phyloP scores from a whole-genome alignment of 35 echinoderm and acorn worm species.

The Chiridota heheva region DNA sequence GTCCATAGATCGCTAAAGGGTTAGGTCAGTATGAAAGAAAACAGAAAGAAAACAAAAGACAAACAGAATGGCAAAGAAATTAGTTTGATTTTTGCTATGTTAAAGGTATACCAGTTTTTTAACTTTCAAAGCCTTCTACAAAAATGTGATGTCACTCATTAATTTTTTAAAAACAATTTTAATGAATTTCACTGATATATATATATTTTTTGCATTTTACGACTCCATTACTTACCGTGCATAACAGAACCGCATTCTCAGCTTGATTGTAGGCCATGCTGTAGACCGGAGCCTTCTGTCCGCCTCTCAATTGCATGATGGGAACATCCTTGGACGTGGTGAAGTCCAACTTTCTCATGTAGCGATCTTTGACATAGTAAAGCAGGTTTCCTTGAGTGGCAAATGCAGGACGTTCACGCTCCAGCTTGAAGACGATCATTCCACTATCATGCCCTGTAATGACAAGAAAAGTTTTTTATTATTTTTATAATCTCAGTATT shows the following conservation, averaged over 20 bases:
- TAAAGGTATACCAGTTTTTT: too few species aligned
- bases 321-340: slow-evolving; percentile 96
- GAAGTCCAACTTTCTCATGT: slow-evolving; percentile 93
- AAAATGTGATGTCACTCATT: too few species aligned
- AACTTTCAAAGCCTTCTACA: too few species aligned
- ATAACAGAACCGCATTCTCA: slow-evolving; percentile 91
- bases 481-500: background rate
- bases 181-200: too few species aligned
- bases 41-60: too few species aligned
- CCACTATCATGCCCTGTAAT: slow-evolving; percentile 91
- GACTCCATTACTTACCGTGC: slow-evolving; percentile 89
- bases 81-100: too few species aligned
- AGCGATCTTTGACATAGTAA: slow-evolving; percentile 98
- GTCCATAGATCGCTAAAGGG: too few species aligned
- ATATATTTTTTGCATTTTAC: too few species aligned
- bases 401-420: slow-evolving; percentile 92
- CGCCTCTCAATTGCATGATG: slow-evolving; percentile 93
- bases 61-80: too few species aligned
- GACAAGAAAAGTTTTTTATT: background rate
- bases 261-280: slow-evolving; percentile 94
- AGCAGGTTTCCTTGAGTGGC: slow-evolving; percentile 90
- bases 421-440: slow-evolving; percentile 99
- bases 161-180: too few species aligned
- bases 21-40: too few species aligned
- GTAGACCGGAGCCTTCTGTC: slow-evolving; percentile 79